phyloP scores from a whole-genome alignment of 2,888 invertebrate species.

The Drosophila cyrtoloma region DNA sequence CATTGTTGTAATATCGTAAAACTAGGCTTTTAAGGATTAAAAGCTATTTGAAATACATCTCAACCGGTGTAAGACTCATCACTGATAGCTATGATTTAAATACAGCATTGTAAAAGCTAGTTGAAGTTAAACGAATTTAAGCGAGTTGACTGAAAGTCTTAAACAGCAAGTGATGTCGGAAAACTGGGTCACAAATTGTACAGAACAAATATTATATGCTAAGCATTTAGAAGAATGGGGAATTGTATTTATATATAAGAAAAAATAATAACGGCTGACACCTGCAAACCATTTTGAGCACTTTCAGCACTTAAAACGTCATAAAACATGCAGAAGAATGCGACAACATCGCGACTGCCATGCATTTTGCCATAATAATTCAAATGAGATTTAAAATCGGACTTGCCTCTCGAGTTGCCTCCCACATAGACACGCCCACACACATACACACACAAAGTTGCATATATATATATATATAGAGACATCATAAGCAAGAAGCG shows the following conservation, averaged over 20 bases:
- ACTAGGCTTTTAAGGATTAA: background rate
- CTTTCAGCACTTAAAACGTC: constrained; percentile 70
- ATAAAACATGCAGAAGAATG: constrained; percentile 70
- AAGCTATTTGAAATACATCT: background rate
- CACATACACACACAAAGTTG: background rate
- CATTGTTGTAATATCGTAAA: background rate
- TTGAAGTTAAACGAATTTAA: background rate
- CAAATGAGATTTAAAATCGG: constrained; percentile 83
- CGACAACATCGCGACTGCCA: constrained; percentile 67
- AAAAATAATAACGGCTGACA: constrained; percentile 51
- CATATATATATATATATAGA: background rate
- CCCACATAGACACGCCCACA: constrained; percentile 2
- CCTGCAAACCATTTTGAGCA: constrained; percentile 58
- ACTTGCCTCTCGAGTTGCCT: constrained; percentile 8
- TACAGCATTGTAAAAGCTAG: background rate
- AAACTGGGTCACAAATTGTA: constrained; percentile 59
- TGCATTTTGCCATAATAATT: constrained; percentile 81
- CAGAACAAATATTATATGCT: constrained; percentile 17
- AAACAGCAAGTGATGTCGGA: constrained; percentile 36
- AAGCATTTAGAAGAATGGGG: background rate
- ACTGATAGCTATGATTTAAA: background rate
- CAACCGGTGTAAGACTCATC: background rate
- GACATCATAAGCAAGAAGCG: constrained; percentile 31
- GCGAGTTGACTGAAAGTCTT: constrained; percentile 21
- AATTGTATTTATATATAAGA: background rate